A percentile compares a stretch with the other conserved stretches of the same genome.
Conservation (phyloP, 2,888 invertebrate species). For the Folsomia manolachei region DNA sequence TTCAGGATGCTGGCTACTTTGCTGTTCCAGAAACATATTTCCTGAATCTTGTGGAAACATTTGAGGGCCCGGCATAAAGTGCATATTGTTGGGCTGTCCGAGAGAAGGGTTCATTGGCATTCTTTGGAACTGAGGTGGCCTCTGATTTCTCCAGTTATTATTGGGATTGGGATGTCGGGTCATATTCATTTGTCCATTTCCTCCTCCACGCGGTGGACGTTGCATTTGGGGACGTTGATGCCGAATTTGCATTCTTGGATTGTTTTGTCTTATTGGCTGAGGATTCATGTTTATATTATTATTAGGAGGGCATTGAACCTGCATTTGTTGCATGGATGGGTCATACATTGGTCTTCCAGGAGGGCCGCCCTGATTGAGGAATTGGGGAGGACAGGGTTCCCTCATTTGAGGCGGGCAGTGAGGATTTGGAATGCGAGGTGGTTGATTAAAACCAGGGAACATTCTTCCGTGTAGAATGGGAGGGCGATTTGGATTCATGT, state of each 20-base stretch:
- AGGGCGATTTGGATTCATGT: not conserved
- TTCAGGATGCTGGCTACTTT: not conserved
- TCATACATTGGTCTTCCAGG: too few relatives aligned
- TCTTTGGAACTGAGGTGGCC: not conserved
- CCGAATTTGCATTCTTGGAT: constrained; percentile 7
- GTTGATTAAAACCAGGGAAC: constrained; percentile 45
- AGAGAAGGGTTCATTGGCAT: not conserved
- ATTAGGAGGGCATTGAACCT: constrained; percentile 3
- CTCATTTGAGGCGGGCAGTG: constrained; percentile 18
- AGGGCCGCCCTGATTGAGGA: too few relatives aligned
- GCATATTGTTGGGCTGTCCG: constrained; percentile 3
- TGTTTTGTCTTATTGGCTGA: not conserved
- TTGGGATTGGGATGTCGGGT: not conserved
- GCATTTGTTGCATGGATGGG: too few relatives aligned
- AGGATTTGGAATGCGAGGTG: constrained; percentile 21
- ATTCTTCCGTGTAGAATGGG: constrained; percentile 39
- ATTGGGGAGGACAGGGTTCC: constrained; percentile 16
- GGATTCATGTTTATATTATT: not conserved
- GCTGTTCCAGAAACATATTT: not conserved
- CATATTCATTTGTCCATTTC: not conserved
- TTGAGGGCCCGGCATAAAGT: not conserved
- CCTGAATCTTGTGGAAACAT: constrained; percentile 22
- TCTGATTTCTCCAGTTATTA: not conserved
- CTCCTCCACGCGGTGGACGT: not conserved
- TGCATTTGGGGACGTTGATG: not conserved